phyloP scores from a whole-genome alignment of 1,140 invertebrate genomes.

The Cryptotermes secundus region DNA sequence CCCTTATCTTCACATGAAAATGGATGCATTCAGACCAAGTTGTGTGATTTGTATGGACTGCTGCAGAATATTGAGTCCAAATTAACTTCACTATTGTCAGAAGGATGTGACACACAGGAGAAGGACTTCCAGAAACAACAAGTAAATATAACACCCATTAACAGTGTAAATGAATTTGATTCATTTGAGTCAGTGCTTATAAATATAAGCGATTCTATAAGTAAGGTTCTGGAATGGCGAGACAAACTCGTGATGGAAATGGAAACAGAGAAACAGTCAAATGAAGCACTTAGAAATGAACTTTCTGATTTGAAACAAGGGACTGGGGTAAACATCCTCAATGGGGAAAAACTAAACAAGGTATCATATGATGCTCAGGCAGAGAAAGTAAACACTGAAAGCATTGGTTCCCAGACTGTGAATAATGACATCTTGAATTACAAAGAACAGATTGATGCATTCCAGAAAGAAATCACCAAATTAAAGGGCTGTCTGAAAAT shows the following conservation, averaged over 20 bases:
- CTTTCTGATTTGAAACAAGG: background rate
- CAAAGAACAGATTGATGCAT: constrained; percentile 10
- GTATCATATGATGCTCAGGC: background rate
- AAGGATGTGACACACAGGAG: background rate
- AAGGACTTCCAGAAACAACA: background rate
- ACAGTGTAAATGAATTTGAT: background rate
- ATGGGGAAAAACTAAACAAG: background rate
- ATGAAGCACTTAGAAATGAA: background rate
- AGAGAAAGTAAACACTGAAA: background rate
- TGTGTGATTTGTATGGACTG: background rate
- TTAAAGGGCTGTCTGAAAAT: constrained; percentile 30
- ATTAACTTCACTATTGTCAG: background rate
- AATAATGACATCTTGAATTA: background rate
- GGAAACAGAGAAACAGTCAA: background rate
- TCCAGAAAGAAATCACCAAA: constrained; percentile 27
- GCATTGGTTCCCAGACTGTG: background rate
- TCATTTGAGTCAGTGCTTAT: background rate
- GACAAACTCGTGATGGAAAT: background rate
- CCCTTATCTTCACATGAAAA: background rate
- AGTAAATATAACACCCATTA: background rate
- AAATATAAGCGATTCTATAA: background rate
- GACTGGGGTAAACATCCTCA: background rate
- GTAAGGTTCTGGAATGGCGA: background rate
- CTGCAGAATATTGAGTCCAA: background rate
- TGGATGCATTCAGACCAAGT: background rate